Base-by-base conservation (phyloP, 2,888 invertebrate species). In the Tethea ocularis region DNA sequence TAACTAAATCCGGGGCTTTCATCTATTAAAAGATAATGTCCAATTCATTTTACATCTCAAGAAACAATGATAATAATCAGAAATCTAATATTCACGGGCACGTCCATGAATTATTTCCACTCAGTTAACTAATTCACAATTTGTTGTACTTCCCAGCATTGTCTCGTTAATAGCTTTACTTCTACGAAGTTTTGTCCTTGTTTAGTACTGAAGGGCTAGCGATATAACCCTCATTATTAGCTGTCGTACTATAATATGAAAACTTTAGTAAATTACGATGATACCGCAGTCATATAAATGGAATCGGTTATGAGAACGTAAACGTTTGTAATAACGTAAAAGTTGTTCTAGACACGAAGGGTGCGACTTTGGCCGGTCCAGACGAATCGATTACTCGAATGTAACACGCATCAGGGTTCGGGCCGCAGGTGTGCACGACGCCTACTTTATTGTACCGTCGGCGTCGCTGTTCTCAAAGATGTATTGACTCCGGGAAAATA, bases 371-470 rank as follows among this genome's bases (percentile, higher is more conserved):
- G 71, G 64, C 64, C 78, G 67, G 86, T 85, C 88, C 89, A 89
- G 89, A 90, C 89, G 78, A 88, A 90, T 89, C 90, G 90, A 90
- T 90, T 85, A 74, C 78, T 78, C 74, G 84, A 76, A 80, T 81
- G 84, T 78, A 72, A 78, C 81, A 83, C 73, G 78, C 80, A 78
- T 81, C 76, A 75, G 68, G 71, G 51, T 58, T 20, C 33, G 54
- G 68, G 73, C 68, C 77, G 77, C 87, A 89, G 89, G 88, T 89
- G 88, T 82, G 71, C 65, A 62, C 69, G 82, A 82, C 73, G 78
- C 73, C 69, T 76, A 72, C 77, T 83, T 78, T 80, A 85, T 82
- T 77, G 71, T 79, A 61, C 69, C 72, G 5, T 24, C n/a, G 5
- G 3, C 26, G 69, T 72, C 74, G 62, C 68, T 67, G 20, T 46